Evolutionary conservation across 1,140 invertebrate genomes (phyloP).

Genomic region (Trichogramma pretiosum): DNA sequence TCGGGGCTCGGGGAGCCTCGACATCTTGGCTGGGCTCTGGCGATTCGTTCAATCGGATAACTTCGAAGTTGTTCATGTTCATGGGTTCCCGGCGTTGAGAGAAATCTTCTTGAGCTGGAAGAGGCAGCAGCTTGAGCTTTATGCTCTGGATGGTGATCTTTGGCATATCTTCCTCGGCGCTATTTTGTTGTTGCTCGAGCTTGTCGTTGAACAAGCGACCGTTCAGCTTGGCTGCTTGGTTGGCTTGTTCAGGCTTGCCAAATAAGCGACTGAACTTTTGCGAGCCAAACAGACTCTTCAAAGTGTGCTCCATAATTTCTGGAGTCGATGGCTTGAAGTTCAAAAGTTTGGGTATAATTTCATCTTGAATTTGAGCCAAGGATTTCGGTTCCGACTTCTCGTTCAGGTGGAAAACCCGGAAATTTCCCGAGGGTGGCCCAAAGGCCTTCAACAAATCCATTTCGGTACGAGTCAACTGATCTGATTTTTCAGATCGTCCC

Average conservation of each 20-base stretch:
- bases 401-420: conserved; percentile 16
- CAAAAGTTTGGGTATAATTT: conserved; percentile 4
- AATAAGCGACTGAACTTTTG: conserved; percentile 8
- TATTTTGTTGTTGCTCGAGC: not conserved
- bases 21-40: conserved; percentile 9
- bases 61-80: conserved; percentile 9
- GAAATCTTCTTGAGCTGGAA: conserved; percentile 8
- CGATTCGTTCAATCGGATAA: conserved; percentile 10
- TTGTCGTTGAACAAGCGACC: not conserved
- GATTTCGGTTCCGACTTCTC: conserved; percentile 1
- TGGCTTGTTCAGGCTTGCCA: not conserved
- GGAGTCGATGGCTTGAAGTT: conserved; percentile 8
- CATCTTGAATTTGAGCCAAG: conserved; percentile 3
- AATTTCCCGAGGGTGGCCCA: conserved; percentile 7
- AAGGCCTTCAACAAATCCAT: conserved; percentile 9
- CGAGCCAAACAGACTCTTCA: conserved; percentile 5
- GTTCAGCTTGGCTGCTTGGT: not conserved
- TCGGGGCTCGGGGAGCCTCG: conserved; percentile 9
- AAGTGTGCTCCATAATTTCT: not conserved
- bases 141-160: conserved; percentile 17
- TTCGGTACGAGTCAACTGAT: conserved; percentile 4
- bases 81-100: not conserved
- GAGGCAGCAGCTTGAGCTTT: conserved; percentile 10
- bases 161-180: conserved; percentile 10
- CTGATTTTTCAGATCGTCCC: not conserved